These are phyloP conservation scores for Rhopilema esculentum DNA, from an alignment of 30 jellyfish, hydroid and myxozoan genomes.

Conservation along the genomic window DNA sequence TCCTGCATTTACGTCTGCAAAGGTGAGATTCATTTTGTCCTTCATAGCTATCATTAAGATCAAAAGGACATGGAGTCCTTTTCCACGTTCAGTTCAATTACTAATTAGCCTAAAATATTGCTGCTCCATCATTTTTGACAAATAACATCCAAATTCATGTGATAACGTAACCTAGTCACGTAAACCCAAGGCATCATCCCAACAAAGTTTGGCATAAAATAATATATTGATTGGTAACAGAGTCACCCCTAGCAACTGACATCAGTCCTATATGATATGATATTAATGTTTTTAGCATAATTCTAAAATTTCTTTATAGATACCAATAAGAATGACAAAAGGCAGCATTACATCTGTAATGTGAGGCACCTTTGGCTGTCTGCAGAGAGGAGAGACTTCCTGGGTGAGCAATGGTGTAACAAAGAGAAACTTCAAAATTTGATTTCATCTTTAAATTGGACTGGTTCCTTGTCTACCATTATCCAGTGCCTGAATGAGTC, in stretches of 20 bases:
- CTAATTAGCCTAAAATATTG: no score
- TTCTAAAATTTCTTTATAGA: background rate
- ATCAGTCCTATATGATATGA: no score
- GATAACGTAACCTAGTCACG: no score
- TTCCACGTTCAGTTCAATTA: no score
- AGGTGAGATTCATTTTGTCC: background rate
- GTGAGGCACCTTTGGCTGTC: slow-evolving; percentile 19
- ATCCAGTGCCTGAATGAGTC: slow-evolving; percentile 1
- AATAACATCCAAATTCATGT: no score
- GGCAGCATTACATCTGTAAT: background rate
- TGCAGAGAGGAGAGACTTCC: background rate
- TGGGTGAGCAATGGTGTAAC: background rate
- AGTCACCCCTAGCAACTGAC: no score
- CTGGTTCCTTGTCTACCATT: slow-evolving; percentile 18
- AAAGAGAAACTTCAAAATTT: background rate
- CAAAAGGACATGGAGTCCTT: no score
- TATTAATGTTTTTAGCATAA: background rate
- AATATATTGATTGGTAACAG: no score
- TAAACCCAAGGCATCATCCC: no score
- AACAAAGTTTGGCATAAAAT: no score
- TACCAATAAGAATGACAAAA: background rate
- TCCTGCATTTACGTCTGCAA: background rate
- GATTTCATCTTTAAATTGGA: slow-evolving; percentile 10
- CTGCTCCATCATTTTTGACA: no score
- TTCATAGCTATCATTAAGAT: no score